These are phyloP conservation scores for Microdon myrmicae DNA, from an alignment of 2,888 invertebrate species.

Conservation along the genomic window DNA sequence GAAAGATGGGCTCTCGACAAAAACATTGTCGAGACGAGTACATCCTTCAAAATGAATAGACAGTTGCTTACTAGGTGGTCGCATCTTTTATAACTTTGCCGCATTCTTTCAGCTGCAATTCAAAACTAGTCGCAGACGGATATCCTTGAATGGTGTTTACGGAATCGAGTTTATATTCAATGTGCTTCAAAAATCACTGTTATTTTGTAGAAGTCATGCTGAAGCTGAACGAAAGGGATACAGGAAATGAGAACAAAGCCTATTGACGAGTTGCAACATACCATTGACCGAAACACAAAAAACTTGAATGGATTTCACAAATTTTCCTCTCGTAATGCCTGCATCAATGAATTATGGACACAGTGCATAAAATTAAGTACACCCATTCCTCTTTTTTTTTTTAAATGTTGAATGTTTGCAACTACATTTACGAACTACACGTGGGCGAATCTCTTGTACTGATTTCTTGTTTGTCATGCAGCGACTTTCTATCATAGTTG, in stretches of 20 bases:
- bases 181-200: constrained; percentile 37
- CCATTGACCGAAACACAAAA: too few relatives aligned
- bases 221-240: constrained; percentile 17
- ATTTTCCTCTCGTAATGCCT: too few relatives aligned
- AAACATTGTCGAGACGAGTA: constrained; percentile 33
- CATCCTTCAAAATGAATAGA: constrained; percentile 24
- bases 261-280: constrained; percentile 24
- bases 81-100: constrained; percentile 16
- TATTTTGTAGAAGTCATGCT: constrained; percentile 2
- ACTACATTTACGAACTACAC: too few relatives aligned
- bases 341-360: too few relatives aligned
- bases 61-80: constrained; percentile 35
- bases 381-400: too few relatives aligned
- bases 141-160: constrained; percentile 34
- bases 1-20: constrained; percentile 22
- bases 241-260: constrained; percentile 23
- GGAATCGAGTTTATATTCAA: constrained; percentile 43
- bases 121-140: constrained; percentile 31
- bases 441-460: too few relatives aligned
- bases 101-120: constrained; percentile 16
- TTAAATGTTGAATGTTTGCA: too few relatives aligned
- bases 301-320: too few relatives aligned
- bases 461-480: too few relatives aligned
- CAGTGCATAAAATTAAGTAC: too few relatives aligned
- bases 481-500: too few relatives aligned